Evolutionary conservation across 1,140 invertebrate species (phyloP).

Genomic region (Sesamia nonagrioides): DNA sequence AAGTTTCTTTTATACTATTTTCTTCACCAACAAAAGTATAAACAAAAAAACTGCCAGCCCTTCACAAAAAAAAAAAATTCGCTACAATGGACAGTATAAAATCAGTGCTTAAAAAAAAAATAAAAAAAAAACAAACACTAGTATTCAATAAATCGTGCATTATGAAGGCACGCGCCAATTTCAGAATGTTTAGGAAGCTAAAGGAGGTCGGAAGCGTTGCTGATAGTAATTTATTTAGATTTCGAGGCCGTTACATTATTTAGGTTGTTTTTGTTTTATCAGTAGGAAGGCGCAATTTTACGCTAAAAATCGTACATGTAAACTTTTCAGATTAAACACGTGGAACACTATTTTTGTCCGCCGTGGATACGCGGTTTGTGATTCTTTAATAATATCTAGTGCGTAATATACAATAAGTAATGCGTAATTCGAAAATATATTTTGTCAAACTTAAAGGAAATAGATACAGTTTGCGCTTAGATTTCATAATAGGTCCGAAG

Average conservation of each 20-base stretch:
- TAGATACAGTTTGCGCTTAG: no score
- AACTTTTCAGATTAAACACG: conserved; percentile 50
- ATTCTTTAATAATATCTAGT: no score
- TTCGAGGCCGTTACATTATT: conserved; percentile 83
- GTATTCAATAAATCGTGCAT: conserved; percentile 34
- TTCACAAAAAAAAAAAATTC: no score
- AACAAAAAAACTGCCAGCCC: no score
- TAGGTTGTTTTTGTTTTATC: conserved; percentile 86
- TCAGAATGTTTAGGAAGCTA: conserved; percentile 74
- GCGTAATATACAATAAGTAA: no score
- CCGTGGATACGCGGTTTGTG: neutral
- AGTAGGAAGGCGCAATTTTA: conserved; percentile 83
- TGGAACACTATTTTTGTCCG: conserved; percentile 17
- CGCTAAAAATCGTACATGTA: conserved; percentile 62
- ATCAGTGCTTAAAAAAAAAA: neutral
- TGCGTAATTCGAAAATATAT: no score
- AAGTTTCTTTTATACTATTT: no score
- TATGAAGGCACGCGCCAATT: conserved; percentile 55
- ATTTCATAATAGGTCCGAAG: no score
- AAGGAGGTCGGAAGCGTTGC: conserved; percentile 83
- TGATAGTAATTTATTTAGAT: conserved; percentile 85
- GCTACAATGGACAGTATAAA: neutral
- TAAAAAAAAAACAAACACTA: conserved; percentile 16
- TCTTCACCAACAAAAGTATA: no score
- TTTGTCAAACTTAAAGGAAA: no score